Percentiles rank a stretch among this genome's conserved stretches.
Conservation (phyloP, 1,140 invertebrate species). For the Caenorhabditis tropicalis region DNA sequence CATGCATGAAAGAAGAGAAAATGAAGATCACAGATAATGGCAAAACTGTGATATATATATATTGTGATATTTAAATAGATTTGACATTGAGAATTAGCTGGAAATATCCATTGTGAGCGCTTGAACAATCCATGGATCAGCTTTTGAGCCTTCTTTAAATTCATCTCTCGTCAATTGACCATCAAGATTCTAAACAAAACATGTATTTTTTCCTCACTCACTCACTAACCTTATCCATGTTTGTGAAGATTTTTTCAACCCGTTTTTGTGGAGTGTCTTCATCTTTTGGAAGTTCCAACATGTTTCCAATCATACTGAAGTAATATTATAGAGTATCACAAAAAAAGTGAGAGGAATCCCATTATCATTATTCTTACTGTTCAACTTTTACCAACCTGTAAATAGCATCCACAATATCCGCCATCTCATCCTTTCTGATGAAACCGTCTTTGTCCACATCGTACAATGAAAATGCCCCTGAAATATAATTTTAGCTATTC, state of each 20-base stretch:
- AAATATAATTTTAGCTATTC: conserved; percentile 50
- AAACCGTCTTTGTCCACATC: conserved; percentile 76
- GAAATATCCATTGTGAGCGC: conserved; percentile 72
- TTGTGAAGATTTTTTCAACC: conserved; percentile 75
- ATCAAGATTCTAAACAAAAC: conserved; percentile 74
- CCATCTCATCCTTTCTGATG: conserved; percentile 74
- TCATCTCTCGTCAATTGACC: conserved; percentile 75
- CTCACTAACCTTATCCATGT: conserved; percentile 75
- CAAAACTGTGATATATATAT: not conserved
- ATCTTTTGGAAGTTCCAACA: conserved; percentile 74
- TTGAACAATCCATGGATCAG: conserved; percentile 75
- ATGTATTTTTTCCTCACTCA: too few species aligned
- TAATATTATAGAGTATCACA: too few species aligned
- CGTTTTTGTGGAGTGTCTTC: conserved; percentile 75
- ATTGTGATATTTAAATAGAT: not conserved
- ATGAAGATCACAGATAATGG: conserved; percentile 6
- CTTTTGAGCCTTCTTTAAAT: conserved; percentile 75
- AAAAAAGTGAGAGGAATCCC: too few species aligned
- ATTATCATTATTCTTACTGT: too few species aligned
- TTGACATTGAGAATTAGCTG: not conserved
- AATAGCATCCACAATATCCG: conserved; percentile 75
- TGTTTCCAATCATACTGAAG: conserved; percentile 73
- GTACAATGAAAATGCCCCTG: conserved; percentile 75
- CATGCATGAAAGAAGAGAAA: not conserved
- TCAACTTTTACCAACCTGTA: conserved; percentile 71